Evolutionary conservation across 2,113 vertebrate species (phyloP).

Genomic region (Nipponia nippon): DNA sequence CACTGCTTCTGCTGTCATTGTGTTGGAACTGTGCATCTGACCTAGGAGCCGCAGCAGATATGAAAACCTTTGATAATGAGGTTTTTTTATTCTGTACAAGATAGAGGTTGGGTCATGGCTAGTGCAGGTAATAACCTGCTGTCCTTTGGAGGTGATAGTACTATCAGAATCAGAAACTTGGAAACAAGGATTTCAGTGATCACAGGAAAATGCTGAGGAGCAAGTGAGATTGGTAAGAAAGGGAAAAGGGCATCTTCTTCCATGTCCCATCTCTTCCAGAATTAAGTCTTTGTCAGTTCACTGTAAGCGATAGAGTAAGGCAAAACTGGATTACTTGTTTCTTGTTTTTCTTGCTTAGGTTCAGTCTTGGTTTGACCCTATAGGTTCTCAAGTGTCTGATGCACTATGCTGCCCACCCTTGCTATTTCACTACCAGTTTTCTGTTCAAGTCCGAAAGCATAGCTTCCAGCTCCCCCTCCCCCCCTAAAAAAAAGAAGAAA

Average conservation of each 20-base stretch:
- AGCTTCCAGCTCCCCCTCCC: accelerated
- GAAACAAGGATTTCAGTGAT: neutral
- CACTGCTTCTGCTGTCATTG: neutral
- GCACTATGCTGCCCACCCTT: neutral
- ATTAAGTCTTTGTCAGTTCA: neutral
- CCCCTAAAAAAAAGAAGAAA: neutral
- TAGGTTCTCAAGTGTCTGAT: neutral
- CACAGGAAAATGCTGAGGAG: neutral
- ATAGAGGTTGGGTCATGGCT: neutral
- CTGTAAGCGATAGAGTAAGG: neutral
- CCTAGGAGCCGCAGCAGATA: neutral
- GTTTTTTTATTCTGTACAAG: neutral
- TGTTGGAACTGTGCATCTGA: neutral
- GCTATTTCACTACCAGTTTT: neutral
- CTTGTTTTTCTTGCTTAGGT: neutral
- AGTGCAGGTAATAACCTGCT: neutral
- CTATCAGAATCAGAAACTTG: neutral
- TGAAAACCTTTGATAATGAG: neutral
- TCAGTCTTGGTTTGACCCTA: neutral
- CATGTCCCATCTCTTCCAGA: neutral
- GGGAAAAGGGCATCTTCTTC: neutral
- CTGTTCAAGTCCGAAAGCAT: neutral
- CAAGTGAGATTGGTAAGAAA: neutral
- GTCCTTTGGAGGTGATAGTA: neutral
- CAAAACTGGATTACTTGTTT: neutral